A percentile compares a stretch with the other conserved stretches of the same genome.
Evolutionary conservation across 2,113 vertebrate species (phyloP).

Genomic region (Ceratotherium simum): DNA sequence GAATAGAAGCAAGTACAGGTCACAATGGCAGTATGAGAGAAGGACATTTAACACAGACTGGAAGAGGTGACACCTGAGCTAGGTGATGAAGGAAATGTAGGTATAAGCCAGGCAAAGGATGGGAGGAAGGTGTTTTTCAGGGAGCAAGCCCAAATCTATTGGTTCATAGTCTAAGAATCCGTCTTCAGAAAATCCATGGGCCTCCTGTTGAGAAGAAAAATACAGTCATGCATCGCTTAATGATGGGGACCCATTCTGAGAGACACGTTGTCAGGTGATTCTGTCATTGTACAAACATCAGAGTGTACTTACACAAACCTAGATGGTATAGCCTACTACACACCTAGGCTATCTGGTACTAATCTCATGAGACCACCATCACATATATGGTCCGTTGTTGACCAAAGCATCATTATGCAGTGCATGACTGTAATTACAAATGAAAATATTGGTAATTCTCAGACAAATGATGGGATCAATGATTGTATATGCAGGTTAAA

Average conservation of each 20-base stretch:
- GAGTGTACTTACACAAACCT: no score
- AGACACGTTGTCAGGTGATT: no score
- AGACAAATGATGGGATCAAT: background rate
- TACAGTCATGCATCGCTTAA: no score
- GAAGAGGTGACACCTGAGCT: background rate
- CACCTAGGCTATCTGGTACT: no score
- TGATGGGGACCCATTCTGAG: no score
- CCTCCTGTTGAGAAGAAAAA: background rate
- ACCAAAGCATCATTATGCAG: no score
- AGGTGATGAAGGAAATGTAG: background rate
- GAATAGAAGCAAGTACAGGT: background rate
- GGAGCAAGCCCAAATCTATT: background rate
- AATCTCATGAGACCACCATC: no score
- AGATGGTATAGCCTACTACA: no score
- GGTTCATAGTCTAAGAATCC: background rate
- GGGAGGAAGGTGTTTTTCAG: background rate
- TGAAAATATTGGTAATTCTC: background rate
- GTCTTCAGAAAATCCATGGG: background rate
- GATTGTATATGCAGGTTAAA: background rate
- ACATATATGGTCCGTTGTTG: no score
- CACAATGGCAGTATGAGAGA: background rate
- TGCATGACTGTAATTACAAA: background rate
- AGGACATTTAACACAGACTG: background rate
- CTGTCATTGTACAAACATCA: no score
- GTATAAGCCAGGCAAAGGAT: background rate